Conservation (phyloP, 1,140 invertebrate genomes). For the Micrasema longulum region DNA sequence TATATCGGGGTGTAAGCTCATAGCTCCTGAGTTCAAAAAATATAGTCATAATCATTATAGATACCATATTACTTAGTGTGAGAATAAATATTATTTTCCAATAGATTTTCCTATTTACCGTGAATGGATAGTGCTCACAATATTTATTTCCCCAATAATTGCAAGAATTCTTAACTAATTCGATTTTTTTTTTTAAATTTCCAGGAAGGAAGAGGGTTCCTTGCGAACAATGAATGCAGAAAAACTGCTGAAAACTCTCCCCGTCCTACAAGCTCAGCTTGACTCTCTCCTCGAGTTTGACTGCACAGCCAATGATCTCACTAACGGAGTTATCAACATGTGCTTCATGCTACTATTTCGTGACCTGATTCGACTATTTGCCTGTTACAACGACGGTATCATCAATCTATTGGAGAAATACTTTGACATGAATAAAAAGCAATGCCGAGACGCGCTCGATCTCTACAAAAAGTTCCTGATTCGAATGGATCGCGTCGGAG, state of each 20-base stretch:
- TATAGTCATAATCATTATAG: no score
- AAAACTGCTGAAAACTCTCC: constrained; percentile 96
- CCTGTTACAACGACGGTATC: constrained; percentile 99
- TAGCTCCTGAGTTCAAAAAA: no score
- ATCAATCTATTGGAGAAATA: constrained; percentile 99
- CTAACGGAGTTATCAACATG: constrained; percentile 98
- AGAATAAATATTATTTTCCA: no score
- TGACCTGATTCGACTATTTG: constrained; percentile 98
- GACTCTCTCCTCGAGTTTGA: constrained; percentile 98
- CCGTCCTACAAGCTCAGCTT: constrained; percentile 94
- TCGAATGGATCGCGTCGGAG: constrained; percentile 97
- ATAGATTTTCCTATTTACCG: no score
- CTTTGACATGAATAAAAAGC: constrained; percentile 99
- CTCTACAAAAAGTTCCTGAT: constrained; percentile 99
- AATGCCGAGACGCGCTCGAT: constrained; percentile 96
- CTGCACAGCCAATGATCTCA: constrained; percentile 95
- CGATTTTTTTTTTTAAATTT: constrained; percentile 55
- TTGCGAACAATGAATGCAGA: constrained; percentile 97
- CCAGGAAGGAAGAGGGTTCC: constrained; percentile 95
- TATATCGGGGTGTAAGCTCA: no score
- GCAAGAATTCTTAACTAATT: no score
- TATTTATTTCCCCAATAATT: no score
- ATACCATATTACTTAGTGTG: no score
- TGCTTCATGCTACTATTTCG: constrained; percentile 98
- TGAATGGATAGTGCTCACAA: no score